Evolutionary conservation across 2,113 vertebrate genomes (phyloP), one percentile per base, ranked within the genome.

Genomic region (Gobius niger): DNA sequence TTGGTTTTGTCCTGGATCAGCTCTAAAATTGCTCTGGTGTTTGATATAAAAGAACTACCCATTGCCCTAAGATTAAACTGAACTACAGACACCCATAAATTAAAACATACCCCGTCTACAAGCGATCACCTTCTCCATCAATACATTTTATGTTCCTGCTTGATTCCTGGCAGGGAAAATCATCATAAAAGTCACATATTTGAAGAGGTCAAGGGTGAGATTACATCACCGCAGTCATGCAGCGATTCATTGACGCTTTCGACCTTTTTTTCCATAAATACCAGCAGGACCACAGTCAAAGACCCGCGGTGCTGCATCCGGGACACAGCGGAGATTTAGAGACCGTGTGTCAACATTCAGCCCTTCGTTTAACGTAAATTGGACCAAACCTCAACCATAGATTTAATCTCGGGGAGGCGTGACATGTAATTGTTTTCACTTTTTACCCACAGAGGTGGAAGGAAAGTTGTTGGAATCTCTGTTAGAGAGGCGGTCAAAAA

Each of bases 181-280:
- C 63, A 83, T 82, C 68, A 82, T 82, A 70, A 83, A 85, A 83
- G 59, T 62, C 57, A 77, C 46, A 73, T 67, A 81, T 65, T 52
- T 50, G 68, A 53, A 9, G 9, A 75, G 71, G 66, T 9, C 24
- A 84, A 74, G 74, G 76, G 74, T 80, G 67, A 64, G 0, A 59
- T 81, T 63, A 77, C 73, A 77, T 83, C 83, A 81, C 47, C 51
- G 1, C 7, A 59, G 73, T 65, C 24, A 40, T 72, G 57, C 51
- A 62, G 8, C 44, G 72, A 76, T 44, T 62, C 67, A 68, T 67
- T 77, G 68, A 51, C 56, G 51, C 9, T 51, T 73, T 75, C 42
- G 59, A 46, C 62, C 24, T 34, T 18, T 74, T 72, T 52, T 9
- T 47, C 44, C 72, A 83, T 78, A 65, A 77, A 83, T 67, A 68